These are phyloP conservation scores for Matsumyia berberina DNA, from an alignment of 2,888 invertebrate genomes.

Conservation along the genomic window DNA sequence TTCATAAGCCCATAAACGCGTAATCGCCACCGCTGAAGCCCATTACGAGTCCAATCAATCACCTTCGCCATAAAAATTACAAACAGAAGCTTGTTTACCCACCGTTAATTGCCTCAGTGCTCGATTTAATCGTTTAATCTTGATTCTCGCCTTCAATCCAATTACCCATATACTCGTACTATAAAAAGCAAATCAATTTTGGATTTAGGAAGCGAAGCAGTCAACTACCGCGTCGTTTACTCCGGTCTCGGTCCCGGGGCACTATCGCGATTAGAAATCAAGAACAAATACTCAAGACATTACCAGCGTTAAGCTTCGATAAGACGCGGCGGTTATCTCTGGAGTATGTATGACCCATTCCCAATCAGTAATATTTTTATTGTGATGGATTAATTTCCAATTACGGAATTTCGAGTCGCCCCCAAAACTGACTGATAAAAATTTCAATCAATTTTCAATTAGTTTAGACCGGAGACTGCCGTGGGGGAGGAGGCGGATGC, in stretches of 20 bases:
- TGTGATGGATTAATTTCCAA: constrained; percentile 84
- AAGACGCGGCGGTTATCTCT: constrained; percentile 44
- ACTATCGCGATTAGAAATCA: constrained; percentile 68
- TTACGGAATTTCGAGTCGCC: constrained; percentile 78
- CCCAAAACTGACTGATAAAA: constrained; percentile 51
- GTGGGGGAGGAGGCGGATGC: too few relatives aligned
- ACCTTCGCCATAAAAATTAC: constrained; percentile 44
- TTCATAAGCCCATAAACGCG: constrained; percentile 2
- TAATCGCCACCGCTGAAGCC: not conserved
- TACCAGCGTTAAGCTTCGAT: constrained; percentile 59
- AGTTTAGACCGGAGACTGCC: too few relatives aligned
- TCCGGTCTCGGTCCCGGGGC: not conserved
- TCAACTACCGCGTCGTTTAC: not conserved
- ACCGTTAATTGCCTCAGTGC: constrained; percentile 72
- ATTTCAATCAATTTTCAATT: constrained; percentile 75
- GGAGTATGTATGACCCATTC: constrained; percentile 62
- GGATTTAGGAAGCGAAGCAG: constrained; percentile 55
- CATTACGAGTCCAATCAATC: constrained; percentile 42
- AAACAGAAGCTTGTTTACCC: constrained; percentile 74
- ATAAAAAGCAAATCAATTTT: constrained; percentile 62
- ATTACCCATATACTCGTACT: constrained; percentile 30
- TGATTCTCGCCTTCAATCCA: constrained; percentile 44
- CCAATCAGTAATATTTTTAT: constrained; percentile 78
- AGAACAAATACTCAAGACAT: constrained; percentile 72
- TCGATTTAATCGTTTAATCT: constrained; percentile 68